Conservation (phyloP, 2,888 invertebrate genomes). For the Andrena dorsata region DNA sequence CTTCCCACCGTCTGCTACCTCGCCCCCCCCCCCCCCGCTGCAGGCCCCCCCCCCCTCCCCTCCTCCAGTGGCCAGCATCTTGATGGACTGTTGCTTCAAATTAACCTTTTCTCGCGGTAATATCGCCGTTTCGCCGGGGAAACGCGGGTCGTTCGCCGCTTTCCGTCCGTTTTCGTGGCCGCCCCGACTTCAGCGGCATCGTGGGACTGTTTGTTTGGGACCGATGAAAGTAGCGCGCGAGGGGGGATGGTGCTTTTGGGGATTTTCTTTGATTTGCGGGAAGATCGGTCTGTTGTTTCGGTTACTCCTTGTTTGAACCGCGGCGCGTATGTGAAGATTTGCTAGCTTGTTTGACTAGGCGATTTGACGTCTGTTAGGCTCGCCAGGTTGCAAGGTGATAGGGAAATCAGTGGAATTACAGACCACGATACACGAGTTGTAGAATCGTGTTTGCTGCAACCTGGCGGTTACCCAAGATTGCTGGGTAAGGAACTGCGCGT, state of each 20-base stretch:
- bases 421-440: no score
- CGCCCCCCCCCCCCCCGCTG: constrained; percentile 61
- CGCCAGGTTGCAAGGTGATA: background rate
- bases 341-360: background rate
- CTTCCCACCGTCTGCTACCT: constrained; percentile 70
- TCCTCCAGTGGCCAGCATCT: constrained; percentile 59
- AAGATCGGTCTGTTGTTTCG: background rate
- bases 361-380: background rate
- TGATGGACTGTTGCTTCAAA: constrained; percentile 62
- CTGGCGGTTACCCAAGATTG: no score
- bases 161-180: background rate
- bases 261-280: background rate
- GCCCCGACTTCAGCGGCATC: no score
- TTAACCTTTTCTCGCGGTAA: constrained; percentile 64
- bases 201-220: no score
- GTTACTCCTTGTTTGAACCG: no score
- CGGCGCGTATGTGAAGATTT: no score
- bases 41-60: background rate
- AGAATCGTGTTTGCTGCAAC: no score
- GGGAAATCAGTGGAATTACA: no score
- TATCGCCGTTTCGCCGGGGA: constrained; percentile 32
- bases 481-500: no score
- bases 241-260: no score
- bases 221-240: no score
- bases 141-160: background rate